phyloP scores from a whole-genome alignment of 2,888 invertebrate genomes.

The Amorpha juglandis region DNA sequence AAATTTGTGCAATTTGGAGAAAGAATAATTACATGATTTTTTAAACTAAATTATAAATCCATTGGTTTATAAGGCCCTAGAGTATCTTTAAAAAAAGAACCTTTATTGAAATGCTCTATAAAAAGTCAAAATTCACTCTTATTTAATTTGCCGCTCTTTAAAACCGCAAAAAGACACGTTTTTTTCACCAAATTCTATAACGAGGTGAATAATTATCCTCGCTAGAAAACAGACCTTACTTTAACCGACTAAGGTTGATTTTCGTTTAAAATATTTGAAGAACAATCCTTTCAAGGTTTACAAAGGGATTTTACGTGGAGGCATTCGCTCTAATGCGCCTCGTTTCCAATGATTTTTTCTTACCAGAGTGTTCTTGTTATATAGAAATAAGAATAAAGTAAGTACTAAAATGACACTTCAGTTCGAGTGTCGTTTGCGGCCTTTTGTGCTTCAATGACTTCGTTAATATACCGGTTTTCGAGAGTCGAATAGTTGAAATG shows the following conservation, averaged over 20 bases:
- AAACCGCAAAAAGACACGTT: constrained; percentile 23
- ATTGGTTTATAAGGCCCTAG: background rate
- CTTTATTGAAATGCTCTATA: background rate
- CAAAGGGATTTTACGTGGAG: constrained; percentile 50
- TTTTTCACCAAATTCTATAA: constrained; percentile 11
- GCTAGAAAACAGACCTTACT: background rate
- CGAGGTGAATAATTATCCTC: constrained; percentile 1
- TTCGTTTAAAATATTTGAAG: background rate
- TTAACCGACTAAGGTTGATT: background rate
- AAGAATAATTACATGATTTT: no score
- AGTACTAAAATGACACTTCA: constrained; percentile 33
- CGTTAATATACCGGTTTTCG: background rate
- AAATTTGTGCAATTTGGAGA: no score
- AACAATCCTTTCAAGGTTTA: constrained; percentile 47
- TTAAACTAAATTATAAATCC: no score
- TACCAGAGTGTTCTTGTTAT: constrained; percentile 38
- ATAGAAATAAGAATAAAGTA: constrained; percentile 31
- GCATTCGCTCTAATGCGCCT: constrained; percentile 53
- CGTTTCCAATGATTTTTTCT: constrained; percentile 55
- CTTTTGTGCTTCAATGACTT: constrained; percentile 14
- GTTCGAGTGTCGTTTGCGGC: constrained; percentile 18
- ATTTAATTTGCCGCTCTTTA: constrained; percentile 23
- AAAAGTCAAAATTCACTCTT: constrained; percentile 19
- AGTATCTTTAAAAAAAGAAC: background rate
- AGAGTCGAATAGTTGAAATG: constrained; percentile 12